Base-by-base conservation (phyloP, 1,140 invertebrate species). In the Drosophila ohnishii region DNA sequence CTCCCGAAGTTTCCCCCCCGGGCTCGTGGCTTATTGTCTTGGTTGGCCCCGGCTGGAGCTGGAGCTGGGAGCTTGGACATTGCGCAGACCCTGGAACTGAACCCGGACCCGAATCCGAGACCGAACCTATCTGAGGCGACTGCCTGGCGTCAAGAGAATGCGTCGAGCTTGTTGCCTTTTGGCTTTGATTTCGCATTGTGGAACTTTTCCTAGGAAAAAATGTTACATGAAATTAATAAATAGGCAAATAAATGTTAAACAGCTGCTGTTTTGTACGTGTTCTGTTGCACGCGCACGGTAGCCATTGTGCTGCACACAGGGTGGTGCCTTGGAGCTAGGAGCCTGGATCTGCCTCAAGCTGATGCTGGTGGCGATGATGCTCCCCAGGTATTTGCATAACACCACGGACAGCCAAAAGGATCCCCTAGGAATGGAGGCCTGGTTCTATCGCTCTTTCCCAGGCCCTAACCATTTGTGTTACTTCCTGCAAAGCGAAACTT, bases 161-260 rank as follows among this genome's bases (percentile, higher is more conserved):
- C 84, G 84, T 88, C 74, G 85, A 78, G 80, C 84, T 87, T 87
- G 83, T 87, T 89, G 80, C 79, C 73, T 76, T 76, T 84, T 80
- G 80, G 80, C 84, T 89, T 85, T 89, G 84, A 88, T 88, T 88
- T 89, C 80, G 85, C 77, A 88, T 88, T 88, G 84, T 88, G 83
- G 85, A 78, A 76, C 74, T 72, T 85, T 88, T 88, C 69, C 80
- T 85, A 84, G 85, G 84, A 89, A 88, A 86, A 89, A 88, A 84
- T 88, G 85, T 85, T 89, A 88, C 85, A 88, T 88, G 84, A 88
- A 88, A 88, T 88, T 88, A 88, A 88, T 88, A 88, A 88, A 88
- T 88, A 88, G 85, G 85, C 85, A 88, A 88, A 88, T 89, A 89
- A 88, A 89, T 89, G 85, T 88, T 89, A 89, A 88, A 88, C 85